These are phyloP conservation scores for Saturnia pavonia DNA, from an alignment of 2,888 invertebrate species.

Conservation along the genomic window DNA sequence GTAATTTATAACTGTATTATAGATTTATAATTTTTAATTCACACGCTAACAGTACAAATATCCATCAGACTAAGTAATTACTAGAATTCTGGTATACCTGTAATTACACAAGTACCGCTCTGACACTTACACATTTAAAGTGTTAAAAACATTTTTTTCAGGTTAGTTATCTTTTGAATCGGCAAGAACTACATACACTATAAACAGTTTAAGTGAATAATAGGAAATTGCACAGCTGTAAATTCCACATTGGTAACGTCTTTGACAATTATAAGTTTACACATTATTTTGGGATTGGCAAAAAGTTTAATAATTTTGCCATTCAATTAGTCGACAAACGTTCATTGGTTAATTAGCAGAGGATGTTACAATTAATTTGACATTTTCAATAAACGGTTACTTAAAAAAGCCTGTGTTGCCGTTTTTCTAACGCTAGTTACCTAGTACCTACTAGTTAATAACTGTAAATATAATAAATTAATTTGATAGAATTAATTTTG, in stretches of 20 bases:
- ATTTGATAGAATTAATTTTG: background rate
- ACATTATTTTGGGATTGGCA: background rate
- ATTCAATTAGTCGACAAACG: background rate
- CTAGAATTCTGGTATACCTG: background rate
- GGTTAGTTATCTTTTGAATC: background rate
- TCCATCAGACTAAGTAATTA: background rate
- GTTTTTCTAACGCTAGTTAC: background rate
- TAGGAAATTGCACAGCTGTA: constrained; percentile 3
- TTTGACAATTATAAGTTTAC: background rate
- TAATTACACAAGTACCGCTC: background rate
- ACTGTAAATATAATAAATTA: background rate
- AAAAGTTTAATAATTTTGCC: constrained; percentile 7
- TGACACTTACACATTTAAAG: background rate
- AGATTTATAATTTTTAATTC: background rate
- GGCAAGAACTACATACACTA: background rate
- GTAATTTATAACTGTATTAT: background rate
- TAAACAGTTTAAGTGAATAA: background rate
- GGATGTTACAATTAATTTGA: background rate
- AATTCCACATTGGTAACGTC: background rate
- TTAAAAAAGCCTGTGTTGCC: background rate
- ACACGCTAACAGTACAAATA: background rate
- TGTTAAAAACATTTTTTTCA: background rate
- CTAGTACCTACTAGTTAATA: no score
- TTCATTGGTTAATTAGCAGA: background rate
- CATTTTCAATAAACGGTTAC: background rate